These are phyloP conservation scores for Chymomyza procnemis DNA, from an alignment of 2,888 invertebrate genomes.

Conservation along the genomic window DNA sequence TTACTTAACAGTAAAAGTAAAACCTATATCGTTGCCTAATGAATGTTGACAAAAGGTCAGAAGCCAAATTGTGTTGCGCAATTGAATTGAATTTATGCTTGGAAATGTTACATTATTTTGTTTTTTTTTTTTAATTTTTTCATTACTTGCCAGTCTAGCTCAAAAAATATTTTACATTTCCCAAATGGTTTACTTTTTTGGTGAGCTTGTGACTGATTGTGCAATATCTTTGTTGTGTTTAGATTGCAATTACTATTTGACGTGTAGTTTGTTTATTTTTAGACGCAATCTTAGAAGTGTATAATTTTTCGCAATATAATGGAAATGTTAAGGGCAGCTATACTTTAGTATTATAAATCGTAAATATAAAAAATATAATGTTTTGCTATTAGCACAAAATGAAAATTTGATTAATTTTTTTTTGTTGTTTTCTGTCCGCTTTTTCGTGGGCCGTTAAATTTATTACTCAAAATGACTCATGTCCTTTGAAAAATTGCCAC, in stretches of 20 bases:
- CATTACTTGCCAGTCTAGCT: background rate
- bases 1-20: too few relatives aligned
- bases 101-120: too few relatives aligned
- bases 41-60: constrained; percentile 20
- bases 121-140: too few relatives aligned
- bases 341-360: constrained; percentile 59
- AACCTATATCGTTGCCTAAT: constrained; percentile 22
- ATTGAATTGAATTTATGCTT: constrained; percentile 28
- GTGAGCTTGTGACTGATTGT: constrained; percentile 44
- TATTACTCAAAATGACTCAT: constrained; percentile 57
- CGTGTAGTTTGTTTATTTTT: too few relatives aligned
- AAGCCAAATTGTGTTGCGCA: constrained; percentile 1
- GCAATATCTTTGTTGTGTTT: constrained; percentile 42
- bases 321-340: background rate
- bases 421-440: constrained; percentile 34
- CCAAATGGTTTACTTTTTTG: background rate
- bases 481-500: constrained; percentile 41
- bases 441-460: constrained; percentile 34
- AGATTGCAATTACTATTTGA: constrained; percentile 40
- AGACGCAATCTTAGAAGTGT: too few relatives aligned
- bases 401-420: constrained; percentile 70
- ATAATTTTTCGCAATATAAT: background rate
- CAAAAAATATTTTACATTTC: background rate
- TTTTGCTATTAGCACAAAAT: constrained; percentile 67
- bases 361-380: constrained; percentile 59